Conservation (phyloP, 2,888 invertebrate genomes). For the Patella depressa region DNA sequence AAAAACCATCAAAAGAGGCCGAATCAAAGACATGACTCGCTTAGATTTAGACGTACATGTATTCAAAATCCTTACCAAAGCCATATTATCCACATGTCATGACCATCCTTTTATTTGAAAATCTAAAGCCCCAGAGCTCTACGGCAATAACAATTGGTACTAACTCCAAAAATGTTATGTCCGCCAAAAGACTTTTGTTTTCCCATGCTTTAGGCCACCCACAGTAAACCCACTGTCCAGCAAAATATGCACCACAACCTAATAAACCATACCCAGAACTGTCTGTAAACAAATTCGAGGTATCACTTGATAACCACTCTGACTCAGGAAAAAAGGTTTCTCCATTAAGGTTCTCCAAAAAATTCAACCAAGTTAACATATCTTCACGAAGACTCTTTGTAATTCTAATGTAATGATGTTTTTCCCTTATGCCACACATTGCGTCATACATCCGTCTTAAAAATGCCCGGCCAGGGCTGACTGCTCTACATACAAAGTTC, state of each 20-base stretch:
- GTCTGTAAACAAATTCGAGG: not conserved
- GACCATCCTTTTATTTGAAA: not conserved
- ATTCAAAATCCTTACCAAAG: conserved; percentile 29
- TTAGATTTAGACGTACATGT: conserved; percentile 20
- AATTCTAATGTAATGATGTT: not conserved
- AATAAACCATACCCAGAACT: not conserved
- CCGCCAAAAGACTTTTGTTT: not conserved
- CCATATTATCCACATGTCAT: conserved; percentile 22
- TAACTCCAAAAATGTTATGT: conserved; percentile 15
- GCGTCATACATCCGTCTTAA: not conserved
- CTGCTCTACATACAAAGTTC: not conserved
- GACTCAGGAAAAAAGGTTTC: conserved; percentile 14
- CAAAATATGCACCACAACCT: conserved; percentile 23
- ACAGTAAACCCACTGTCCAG: conserved; percentile 18
- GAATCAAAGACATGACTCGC: conserved; percentile 22
- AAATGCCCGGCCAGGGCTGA: not conserved
- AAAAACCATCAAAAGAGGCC: conserved; percentile 17
- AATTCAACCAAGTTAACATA: not conserved
- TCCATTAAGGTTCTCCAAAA: not conserved
- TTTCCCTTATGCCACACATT: conserved; percentile 6
- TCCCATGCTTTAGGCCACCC: conserved; percentile 10
- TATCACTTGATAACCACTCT: conserved; percentile 19
- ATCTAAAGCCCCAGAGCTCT: conserved; percentile 8
- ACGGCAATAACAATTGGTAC: conserved; percentile 12
- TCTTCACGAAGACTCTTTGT: not conserved